These are phyloP conservation scores for Lutjanus argentimaculatus DNA, from an alignment of 2,797 vertebrate species.

Conservation along the genomic window DNA sequence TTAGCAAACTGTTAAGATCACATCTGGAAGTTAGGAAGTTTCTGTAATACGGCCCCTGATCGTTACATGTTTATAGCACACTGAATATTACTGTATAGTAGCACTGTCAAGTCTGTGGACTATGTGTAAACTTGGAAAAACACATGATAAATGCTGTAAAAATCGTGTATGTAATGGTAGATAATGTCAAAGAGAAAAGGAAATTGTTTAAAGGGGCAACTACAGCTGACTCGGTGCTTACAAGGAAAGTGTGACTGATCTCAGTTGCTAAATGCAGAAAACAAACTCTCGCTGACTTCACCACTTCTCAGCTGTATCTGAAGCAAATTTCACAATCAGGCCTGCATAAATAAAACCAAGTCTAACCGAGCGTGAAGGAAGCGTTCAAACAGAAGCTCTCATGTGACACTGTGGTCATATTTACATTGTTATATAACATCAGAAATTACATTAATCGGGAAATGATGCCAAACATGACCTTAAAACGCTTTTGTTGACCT, in stretches of 20 bases:
- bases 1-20: too few relatives aligned
- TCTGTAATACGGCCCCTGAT: background rate
- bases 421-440: conserved; percentile 33
- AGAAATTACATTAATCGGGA: conserved; percentile 9
- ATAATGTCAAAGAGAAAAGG: background rate
- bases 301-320: conserved; percentile 10
- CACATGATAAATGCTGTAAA: background rate
- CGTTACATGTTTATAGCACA: background rate
- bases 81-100: background rate
- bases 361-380: conserved; percentile 19
- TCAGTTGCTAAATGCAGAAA: background rate
- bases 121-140: background rate
- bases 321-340: conserved; percentile 19
- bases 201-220: too few relatives aligned
- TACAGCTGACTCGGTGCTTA: too few relatives aligned
- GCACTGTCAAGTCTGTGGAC: background rate
- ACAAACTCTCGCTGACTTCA: background rate
- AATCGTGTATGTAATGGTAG: background rate
- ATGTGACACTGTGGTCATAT: conserved; percentile 46
- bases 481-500: conserved; percentile 19
- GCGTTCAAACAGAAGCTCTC: conserved; percentile 17
- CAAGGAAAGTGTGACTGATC: background rate
- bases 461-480: background rate
- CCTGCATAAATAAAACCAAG: conserved; percentile 7
- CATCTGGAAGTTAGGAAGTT: too few relatives aligned